Evolutionary conservation across 2,888 invertebrate genomes (phyloP), one percentile per base, ranked within the genome.

Genomic region (Hirtodrosophila alboralis): DNA sequence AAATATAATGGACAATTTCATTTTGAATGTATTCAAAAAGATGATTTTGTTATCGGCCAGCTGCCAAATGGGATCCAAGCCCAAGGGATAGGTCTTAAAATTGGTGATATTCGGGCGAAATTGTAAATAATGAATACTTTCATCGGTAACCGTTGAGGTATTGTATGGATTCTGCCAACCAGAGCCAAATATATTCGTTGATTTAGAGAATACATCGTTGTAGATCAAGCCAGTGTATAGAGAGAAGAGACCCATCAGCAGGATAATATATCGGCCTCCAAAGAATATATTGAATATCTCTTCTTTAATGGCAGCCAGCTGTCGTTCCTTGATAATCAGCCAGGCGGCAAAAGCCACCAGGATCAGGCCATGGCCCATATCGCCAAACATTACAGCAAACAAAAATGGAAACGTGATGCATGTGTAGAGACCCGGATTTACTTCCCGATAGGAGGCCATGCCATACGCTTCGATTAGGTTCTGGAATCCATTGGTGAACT

Each of bases 241-340:
- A 0, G 98, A 98, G 92, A 99, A 99, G 8, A 96, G 61, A 0
- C 98, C 98, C 99, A 99, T 99, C 36, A 99, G 92, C 5, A 98
- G 92, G 48, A 99, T 96, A 65, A 99, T 97, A 91, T 99, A 99
- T 43, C 99, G 96, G 1, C 99, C 99, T 67, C 96, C 96, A 91
- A 98, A 98, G 93, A 99, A 98, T 75, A 98, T 98, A 88, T 94
- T 96, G 95, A 97, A 98, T 70, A 99, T 98, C 95, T 97, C 96
- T 88, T 93, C 95, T 84, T 91, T 93, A 8, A 93, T 92, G 85
- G 93, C 92, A n/a, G 92, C 89, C 47, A 98, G 91, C 48, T 94
- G 93, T 61, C 95, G 95, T 90, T 98, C 98, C 64, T 92, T 93
- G 31, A 94, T 66, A 14, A 96, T 94, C 95, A 98, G 94, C 93